These are phyloP conservation scores for Poecile montanus DNA, from an alignment of 2,797 vertebrate genomes.

Conservation along the genomic window DNA sequence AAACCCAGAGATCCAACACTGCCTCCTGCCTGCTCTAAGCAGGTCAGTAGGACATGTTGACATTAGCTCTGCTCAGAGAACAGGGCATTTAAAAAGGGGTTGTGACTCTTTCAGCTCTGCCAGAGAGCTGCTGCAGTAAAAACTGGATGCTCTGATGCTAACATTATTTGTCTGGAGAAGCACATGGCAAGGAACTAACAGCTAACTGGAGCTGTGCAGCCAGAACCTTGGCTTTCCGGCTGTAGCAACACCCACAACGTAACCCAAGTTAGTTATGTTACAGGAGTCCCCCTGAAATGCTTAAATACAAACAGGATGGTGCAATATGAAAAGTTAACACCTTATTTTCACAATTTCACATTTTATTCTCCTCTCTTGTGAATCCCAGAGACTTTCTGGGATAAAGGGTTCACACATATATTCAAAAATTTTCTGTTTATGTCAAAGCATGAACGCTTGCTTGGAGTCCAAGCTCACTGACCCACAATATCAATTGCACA, in stretches of 20 bases:
- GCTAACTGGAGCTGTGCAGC: not conserved
- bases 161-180: not conserved
- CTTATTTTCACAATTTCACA: not conserved
- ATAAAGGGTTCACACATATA: rapidly evolving
- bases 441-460: not conserved
- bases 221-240: not conserved
- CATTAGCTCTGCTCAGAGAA: not conserved
- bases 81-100: not conserved
- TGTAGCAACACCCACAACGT: rapidly evolving
- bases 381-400: not conserved
- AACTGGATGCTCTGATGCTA: not conserved
- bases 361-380: not conserved
- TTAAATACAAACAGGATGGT: not conserved
- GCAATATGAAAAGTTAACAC: rapidly evolving
- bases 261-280: not conserved
- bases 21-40: not conserved
- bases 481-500: not conserved
- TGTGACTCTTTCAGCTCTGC: not conserved
- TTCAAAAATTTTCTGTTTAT: not conserved
- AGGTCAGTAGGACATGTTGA: not conserved
- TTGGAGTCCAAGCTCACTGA: not conserved
- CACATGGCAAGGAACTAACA: rapidly evolving
- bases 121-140: not conserved
- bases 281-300: not conserved
- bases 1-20: not conserved